Evolutionary conservation across 2,113 vertebrate species (phyloP).

Genomic region (Rhizomys pruinosus): DNA sequence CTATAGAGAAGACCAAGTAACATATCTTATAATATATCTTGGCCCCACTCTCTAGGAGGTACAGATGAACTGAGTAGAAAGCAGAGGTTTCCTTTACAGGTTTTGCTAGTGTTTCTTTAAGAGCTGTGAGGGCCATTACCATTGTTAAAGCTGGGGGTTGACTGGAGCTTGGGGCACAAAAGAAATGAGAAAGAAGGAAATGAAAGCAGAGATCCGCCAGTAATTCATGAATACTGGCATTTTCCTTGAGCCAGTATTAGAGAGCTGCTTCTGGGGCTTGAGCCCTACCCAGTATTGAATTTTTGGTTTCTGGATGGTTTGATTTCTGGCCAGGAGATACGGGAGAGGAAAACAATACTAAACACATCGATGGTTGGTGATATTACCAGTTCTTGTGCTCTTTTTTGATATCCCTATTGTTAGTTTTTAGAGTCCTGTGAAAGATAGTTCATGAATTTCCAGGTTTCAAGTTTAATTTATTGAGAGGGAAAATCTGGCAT

Average conservation of each 20-base stretch:
- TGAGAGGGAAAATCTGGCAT: constrained; percentile 4
- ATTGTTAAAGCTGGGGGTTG: not conserved
- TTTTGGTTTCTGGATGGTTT: constrained; percentile 12
- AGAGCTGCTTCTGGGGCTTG: not conserved
- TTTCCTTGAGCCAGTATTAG: not conserved
- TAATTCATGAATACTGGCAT: not conserved
- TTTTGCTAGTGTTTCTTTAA: not conserved
- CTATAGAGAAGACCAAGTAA: constrained; percentile 6
- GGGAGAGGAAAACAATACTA: not conserved
- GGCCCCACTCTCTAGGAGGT: not conserved
- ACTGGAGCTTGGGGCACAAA: not conserved
- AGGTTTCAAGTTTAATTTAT: constrained; percentile 22
- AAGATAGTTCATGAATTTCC: not conserved
- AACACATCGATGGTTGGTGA: not conserved
- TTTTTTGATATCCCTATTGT: not conserved
- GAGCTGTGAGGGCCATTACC: not conserved
- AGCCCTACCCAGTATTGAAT: not conserved
- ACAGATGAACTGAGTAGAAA: not conserved
- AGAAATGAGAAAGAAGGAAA: constrained; percentile 20
- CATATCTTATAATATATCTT: not conserved
- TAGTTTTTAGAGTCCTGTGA: not conserved
- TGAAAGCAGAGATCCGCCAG: not conserved
- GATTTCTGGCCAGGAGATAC: constrained; percentile 22
- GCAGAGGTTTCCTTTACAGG: not conserved
- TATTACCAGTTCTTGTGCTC: not conserved